Percentiles rank a stretch among this genome's conserved stretches.
Conservation (phyloP, 2,113 vertebrate genomes). For the Rhombomys opimus region DNA sequence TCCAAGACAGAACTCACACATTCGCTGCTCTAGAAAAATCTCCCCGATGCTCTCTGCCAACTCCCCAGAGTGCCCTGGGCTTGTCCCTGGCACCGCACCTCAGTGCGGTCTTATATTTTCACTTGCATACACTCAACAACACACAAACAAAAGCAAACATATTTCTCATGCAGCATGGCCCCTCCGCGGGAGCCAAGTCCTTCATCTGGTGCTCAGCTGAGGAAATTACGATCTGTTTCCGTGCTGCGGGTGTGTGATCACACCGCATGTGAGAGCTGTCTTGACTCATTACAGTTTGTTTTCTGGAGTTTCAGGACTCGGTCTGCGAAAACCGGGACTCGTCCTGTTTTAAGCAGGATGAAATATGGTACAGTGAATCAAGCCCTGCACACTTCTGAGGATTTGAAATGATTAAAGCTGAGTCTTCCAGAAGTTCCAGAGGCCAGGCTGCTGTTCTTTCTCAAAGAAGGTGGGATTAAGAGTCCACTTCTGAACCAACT, state of each 20-base stretch:
- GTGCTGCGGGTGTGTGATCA: slow-evolving; percentile 44
- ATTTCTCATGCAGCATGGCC: slow-evolving; percentile 71
- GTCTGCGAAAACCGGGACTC: slow-evolving; percentile 13
- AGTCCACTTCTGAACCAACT: background rate
- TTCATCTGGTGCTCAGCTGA: slow-evolving; percentile 75
- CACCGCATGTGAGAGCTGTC: slow-evolving; percentile 39
- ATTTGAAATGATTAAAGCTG: background rate
- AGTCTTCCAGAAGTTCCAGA: slow-evolving; percentile 38
- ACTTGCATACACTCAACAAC: slow-evolving; percentile 68
- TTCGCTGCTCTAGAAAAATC: slow-evolving; percentile 27
- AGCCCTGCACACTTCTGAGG: background rate
- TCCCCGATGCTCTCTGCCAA: background rate
- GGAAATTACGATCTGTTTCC: slow-evolving; percentile 62
- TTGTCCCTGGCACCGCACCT: slow-evolving; percentile 66
- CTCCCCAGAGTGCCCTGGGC: slow-evolving; percentile 18
- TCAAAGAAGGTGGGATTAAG: background rate
- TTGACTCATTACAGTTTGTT: slow-evolving; percentile 59
- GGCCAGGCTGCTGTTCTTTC: background rate
- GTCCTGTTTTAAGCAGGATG: slow-evolving; percentile 58
- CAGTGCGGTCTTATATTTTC: slow-evolving; percentile 72
- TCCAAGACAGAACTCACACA: slow-evolving; percentile 20
- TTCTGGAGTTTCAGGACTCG: slow-evolving; percentile 24
- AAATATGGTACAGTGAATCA: slow-evolving; percentile 32
- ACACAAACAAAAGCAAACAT: slow-evolving; percentile 79
- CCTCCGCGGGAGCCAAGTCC: slow-evolving; percentile 75